Base-by-base conservation (phyloP, 2,113 vertebrate genomes). In the Myrmophylax atrothorax region DNA sequence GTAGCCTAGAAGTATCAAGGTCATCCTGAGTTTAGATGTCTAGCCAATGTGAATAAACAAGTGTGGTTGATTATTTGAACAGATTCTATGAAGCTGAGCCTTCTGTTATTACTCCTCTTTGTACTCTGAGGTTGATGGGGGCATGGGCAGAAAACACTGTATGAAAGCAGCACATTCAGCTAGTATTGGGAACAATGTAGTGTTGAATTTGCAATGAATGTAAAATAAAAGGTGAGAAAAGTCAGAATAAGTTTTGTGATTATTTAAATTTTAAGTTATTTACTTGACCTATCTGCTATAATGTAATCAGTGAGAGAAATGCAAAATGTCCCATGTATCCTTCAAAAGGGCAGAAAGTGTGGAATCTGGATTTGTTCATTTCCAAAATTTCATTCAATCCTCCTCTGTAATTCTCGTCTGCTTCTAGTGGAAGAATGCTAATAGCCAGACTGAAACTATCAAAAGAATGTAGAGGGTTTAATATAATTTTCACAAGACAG, bases 221-320 rank as follows among this genome's bases (percentile, higher is more conserved):
- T 63, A 89, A 62, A 84, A 86, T 60, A 86, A 75, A 91, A 72
- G 6, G 20, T 4, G 5, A 89, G 46, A 74, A 75, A 87, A 79
- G 37, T 74, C 18, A 47, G 47, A 60, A 66, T 12, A 49, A 4
- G 3, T 84, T 78, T 88, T 59, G 46, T 60, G 38, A 85, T 77
- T 74, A 72, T 95, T 94, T 88, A 75, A 31, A 53, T 91, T 84
- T 91, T 70, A 80, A 50, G 56, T 69, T 52, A 72, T 91, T 93
- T 88, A 42, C 38, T 69, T 40, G 20, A 31, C 46, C 86, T 93
- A 31, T 66, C 55, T 81, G 44, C n/a, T 84, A 35, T 53, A 42
- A 72, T 37, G 29, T 26, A 80, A 53, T 72, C 7, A 19, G n/a
- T 24, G 33, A 52, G 25, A 87, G 23, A 75, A 19, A 11, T 83